Evolutionary conservation across 2,113 vertebrate species (phyloP).

Genomic region (Syngnathus scovelli): DNA sequence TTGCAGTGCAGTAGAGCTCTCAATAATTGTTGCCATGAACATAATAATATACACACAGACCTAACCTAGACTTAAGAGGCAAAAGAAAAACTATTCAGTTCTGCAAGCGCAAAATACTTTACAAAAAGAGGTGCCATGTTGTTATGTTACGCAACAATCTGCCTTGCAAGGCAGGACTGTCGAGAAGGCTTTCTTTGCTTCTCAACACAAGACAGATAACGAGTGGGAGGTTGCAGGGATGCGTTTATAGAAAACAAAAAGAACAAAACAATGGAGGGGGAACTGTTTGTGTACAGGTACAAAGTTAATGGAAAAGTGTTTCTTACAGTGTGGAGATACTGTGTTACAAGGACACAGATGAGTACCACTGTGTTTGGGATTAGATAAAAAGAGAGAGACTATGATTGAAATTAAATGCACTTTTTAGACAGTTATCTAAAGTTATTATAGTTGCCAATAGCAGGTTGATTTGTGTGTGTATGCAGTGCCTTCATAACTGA

Average conservation of each 20-base stretch:
- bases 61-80: constrained; percentile 19
- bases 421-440: background rate
- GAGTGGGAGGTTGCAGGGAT: constrained; percentile 51
- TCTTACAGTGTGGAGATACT: constrained; percentile 8
- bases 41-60: constrained; percentile 23
- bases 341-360: background rate
- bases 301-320: constrained; percentile 23
- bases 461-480: background rate
- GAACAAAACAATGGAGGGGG: constrained; percentile 28
- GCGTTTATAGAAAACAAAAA: constrained; percentile 42
- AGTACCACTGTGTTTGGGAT: background rate
- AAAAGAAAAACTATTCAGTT: background rate
- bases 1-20: constrained; percentile 30
- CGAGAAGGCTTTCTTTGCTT: constrained; percentile 17
- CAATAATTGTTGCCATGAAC: constrained; percentile 34
- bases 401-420: background rate
- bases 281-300: constrained; percentile 42
- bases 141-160: constrained; percentile 54
- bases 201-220: constrained; percentile 39
- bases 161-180: constrained; percentile 33
- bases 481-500: too few relatives aligned
- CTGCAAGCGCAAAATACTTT: constrained; percentile 27
- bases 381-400: background rate
- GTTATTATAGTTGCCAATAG: background rate
- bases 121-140: constrained; percentile 37